phyloP scores from a whole-genome alignment of 2,797 vertebrate genomes.

The Trichosurus vulpecula region DNA sequence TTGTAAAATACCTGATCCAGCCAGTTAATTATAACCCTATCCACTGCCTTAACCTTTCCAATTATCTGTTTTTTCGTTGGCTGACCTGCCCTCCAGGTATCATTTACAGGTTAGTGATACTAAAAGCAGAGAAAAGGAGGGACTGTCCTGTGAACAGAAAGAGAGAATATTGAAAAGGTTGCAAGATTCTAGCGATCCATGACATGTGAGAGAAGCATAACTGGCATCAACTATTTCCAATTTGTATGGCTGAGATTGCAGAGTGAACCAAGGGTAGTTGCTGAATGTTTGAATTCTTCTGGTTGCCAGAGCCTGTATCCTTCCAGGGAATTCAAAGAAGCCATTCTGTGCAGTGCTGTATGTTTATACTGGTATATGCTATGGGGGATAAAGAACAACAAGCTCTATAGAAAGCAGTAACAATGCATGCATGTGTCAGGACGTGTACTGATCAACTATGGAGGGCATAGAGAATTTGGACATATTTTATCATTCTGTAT shows the following conservation, averaged over 20 bases:
- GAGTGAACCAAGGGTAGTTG: not conserved
- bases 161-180: not conserved
- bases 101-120: constrained; percentile 19
- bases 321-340: not conserved
- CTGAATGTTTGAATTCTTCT: not conserved
- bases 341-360: not conserved
- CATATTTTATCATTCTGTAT: not conserved
- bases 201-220: not conserved
- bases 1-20: constrained; percentile 77
- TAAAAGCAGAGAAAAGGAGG: constrained; percentile 18
- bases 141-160: not conserved
- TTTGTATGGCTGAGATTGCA: not conserved
- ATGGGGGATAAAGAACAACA: not conserved
- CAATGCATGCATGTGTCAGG: constrained; percentile 26
- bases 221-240: not conserved
- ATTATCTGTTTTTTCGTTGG: constrained; percentile 48
- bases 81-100: constrained; percentile 47
- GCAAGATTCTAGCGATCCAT: rapidly evolving
- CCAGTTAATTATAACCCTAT: constrained; percentile 79
- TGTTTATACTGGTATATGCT: not conserved
- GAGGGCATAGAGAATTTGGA: not conserved
- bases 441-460: not conserved
- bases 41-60: constrained; percentile 76
- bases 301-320: not conserved
- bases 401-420: not conserved